phyloP scores from a whole-genome alignment of 1,140 invertebrate species.

The Anthonomus grandis region DNA sequence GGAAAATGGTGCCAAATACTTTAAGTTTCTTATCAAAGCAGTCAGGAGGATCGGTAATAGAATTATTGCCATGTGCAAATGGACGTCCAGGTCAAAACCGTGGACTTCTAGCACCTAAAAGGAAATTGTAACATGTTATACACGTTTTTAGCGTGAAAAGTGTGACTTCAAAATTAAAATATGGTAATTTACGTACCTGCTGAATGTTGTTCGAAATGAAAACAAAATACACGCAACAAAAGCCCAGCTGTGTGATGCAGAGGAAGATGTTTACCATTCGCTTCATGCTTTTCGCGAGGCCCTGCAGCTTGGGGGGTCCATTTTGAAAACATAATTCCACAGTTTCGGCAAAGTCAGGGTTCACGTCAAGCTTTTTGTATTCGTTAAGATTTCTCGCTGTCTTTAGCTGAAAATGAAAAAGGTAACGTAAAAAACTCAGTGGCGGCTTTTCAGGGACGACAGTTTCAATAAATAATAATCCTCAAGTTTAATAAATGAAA shows the following conservation, averaged over 20 bases:
- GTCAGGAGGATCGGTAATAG: conserved; percentile 69
- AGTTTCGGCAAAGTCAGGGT: conserved; percentile 74
- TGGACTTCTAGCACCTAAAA: conserved; percentile 64
- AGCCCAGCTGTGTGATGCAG: conserved; percentile 88
- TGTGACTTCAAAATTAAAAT: neutral
- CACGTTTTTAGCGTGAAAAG: too few relatives aligned
- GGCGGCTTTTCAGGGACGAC: too few relatives aligned
- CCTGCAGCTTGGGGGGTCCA: conserved; percentile 61
- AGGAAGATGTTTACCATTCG: conserved; percentile 74
- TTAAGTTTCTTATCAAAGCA: conserved; percentile 72
- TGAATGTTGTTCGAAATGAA: conserved; percentile 83
- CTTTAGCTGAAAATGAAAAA: conserved; percentile 54
- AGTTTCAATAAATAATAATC: too few relatives aligned
- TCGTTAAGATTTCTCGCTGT: conserved; percentile 66
- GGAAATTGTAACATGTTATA: too few relatives aligned
- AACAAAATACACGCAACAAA: conserved; percentile 93
- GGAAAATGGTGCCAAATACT: conserved; percentile 69
- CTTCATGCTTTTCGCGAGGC: conserved; percentile 59
- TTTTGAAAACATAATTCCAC: conserved; percentile 72
- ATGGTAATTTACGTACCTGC: conserved; percentile 54
- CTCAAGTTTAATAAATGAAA: too few relatives aligned
- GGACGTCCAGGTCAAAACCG: conserved; percentile 56
- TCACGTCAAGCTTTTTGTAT: conserved; percentile 49
- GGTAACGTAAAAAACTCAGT: too few relatives aligned
- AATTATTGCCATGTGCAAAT: conserved; percentile 67